These are phyloP conservation scores for Brachyptera putata DNA, from an alignment of 2,888 invertebrate genomes.

Conservation along the genomic window DNA sequence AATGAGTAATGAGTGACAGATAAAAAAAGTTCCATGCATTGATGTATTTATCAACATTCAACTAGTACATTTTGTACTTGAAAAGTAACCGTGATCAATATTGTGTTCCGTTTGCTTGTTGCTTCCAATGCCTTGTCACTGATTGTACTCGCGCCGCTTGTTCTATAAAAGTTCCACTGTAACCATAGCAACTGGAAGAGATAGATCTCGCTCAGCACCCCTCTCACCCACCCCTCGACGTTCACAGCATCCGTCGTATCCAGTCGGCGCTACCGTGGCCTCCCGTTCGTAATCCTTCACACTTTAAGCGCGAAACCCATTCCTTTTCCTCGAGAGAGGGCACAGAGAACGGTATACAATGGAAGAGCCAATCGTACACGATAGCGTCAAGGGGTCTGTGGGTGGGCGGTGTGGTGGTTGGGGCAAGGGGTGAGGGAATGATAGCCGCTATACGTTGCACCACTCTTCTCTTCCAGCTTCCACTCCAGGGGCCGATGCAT, in stretches of 20 bases:
- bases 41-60: no score
- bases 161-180: slow-evolving; percentile 11
- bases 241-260: background rate
- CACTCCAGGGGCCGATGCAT: slow-evolving; percentile 43
- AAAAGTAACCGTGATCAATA: no score
- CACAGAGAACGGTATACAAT: no score
- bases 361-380: no score
- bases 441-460: slow-evolving; percentile 20
- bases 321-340: slow-evolving; percentile 23
- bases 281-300: slow-evolving; percentile 31
- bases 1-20: no score
- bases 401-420: no score
- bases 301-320: slow-evolving; percentile 30
- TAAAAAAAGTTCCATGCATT: no score
- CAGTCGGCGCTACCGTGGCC: slow-evolving; percentile 2
- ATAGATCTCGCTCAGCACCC: background rate
- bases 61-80: no score
- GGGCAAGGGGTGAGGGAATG: no score
- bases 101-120: background rate
- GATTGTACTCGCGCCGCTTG: background rate
- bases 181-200: background rate
- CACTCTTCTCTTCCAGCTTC: background rate
- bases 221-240: slow-evolving; percentile 13
- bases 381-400: no score
- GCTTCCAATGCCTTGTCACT: background rate